Evolutionary conservation across 2,888 invertebrate genomes (phyloP).

Genomic region (Sclerodermus sp.): DNA sequence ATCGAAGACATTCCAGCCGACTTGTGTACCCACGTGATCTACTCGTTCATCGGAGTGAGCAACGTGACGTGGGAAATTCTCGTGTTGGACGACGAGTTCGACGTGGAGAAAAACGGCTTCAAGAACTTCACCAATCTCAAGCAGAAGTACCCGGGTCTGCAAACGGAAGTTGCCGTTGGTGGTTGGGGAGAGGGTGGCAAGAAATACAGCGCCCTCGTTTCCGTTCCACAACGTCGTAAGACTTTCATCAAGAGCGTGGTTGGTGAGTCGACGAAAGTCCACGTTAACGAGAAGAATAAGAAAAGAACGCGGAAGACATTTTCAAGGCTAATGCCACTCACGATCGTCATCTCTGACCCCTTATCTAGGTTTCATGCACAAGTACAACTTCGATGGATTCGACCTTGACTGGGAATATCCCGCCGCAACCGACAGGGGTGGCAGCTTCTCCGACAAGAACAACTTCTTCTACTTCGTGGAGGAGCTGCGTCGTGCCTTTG

Average conservation of each 20-base stretch:
- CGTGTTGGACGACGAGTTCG: slow-evolving; percentile 79
- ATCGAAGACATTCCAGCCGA: slow-evolving; percentile 82
- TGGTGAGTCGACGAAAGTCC: too few species aligned
- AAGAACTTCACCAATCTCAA: slow-evolving; percentile 76
- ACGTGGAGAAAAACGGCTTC: slow-evolving; percentile 76
- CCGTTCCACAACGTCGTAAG: slow-evolving; percentile 68
- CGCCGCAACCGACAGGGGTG: slow-evolving; percentile 84
- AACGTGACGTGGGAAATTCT: slow-evolving; percentile 76
- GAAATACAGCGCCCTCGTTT: slow-evolving; percentile 83
- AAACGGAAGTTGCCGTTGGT: slow-evolving; percentile 81
- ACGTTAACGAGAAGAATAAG: too few species aligned
- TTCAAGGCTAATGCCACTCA: too few species aligned
- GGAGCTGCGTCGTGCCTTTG: slow-evolving; percentile 78
- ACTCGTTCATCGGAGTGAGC: slow-evolving; percentile 85
- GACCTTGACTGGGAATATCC: slow-evolving; percentile 93
- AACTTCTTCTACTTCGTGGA: slow-evolving; percentile 80
- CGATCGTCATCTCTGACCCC: too few species aligned
- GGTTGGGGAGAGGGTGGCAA: slow-evolving; percentile 90
- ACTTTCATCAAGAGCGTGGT: slow-evolving; percentile 77
- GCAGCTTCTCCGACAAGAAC: slow-evolving; percentile 81
- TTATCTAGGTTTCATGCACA: slow-evolving; percentile 68
- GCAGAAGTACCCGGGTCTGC: slow-evolving; percentile 70
- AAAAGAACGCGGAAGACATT: too few species aligned
- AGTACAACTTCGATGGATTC: slow-evolving; percentile 81
- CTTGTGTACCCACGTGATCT: slow-evolving; percentile 83